Base-by-base conservation (phyloP, 2,113 vertebrate species). In the Eolophus roseicapilla region DNA sequence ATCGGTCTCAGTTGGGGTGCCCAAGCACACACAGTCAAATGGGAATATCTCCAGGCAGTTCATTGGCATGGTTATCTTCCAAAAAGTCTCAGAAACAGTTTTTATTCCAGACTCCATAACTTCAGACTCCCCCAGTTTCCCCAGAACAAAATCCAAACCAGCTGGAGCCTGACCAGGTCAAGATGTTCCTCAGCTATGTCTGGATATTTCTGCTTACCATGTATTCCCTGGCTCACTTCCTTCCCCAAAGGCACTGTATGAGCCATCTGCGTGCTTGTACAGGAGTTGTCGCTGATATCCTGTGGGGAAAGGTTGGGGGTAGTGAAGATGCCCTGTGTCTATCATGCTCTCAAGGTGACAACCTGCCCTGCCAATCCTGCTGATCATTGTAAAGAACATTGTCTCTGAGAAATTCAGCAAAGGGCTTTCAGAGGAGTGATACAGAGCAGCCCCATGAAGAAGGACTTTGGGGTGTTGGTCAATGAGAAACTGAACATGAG, bases 281-380 rank as follows among this genome's bases (percentile, higher is more conserved):
- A 97, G 98, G 47, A 99, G 97, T 29, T 99, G 98, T 63, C 93
- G 97, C 96, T 99, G 99, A 93, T 99, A 99, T 28, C 99, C 99
- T 99, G 92, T 0, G 17, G 68, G 81, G 81, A 81, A 59, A 96
- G 60, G 71, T 20, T 67, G n/a, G 7, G 25, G 53, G 2, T 64
- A 92, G 73, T 52, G 89, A 95, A 89, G 52, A 44, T 84, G 16
- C 44, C 89, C 35, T 46, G 37, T 64, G 55, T 70, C 33, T 73
- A 27, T 43, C 4, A 1, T 24, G 9, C 55, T 41, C 73, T 95
- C 77, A 33, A 55, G 50, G 39, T 71, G 69, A 69, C 44, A 60
- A 69, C 49, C 33, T 86, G 46, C 43, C 82, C 65, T 11, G 13
- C 43, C 73, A 86, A 75, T 31, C 52, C 69, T 82, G 64, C 39